Conservation (phyloP, 2,888 invertebrate genomes). For the Spicauda simplicius region DNA sequence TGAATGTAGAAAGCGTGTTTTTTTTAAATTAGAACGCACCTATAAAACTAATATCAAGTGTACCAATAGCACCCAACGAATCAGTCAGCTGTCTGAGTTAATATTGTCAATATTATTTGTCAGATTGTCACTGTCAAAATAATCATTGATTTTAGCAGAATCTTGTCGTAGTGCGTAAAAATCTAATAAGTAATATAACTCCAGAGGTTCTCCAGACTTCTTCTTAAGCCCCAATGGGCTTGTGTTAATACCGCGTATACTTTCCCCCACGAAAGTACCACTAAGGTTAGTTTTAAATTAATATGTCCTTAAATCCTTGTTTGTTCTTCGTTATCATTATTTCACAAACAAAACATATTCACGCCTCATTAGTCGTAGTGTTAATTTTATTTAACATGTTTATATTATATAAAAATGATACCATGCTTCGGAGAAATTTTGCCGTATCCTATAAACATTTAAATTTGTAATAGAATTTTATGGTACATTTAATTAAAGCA, state of each 20-base stretch:
- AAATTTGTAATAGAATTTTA: too few relatives aligned
- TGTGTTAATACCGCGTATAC: background rate
- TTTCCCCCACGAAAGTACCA: background rate
- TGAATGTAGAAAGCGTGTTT: too few relatives aligned
- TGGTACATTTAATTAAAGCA: too few relatives aligned
- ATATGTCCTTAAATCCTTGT: conserved; percentile 55
- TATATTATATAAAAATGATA: background rate
- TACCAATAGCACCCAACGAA: background rate
- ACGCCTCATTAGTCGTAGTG: conserved; percentile 46
- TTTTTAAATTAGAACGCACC: background rate
- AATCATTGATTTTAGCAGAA: conserved; percentile 40
- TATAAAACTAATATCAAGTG: background rate
- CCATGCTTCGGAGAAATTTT: background rate
- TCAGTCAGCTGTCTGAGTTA: background rate
- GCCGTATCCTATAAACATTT: background rate
- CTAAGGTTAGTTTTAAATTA: conserved; percentile 54
- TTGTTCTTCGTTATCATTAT: conserved; percentile 56
- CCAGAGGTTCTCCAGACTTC: background rate
- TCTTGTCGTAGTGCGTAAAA: conserved; percentile 42
- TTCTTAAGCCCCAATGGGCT: conserved; percentile 22
- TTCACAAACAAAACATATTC: conserved; percentile 67
- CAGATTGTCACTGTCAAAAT: conserved; percentile 17
- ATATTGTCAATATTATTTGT: conserved; percentile 35
- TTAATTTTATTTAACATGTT: background rate
- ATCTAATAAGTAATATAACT: conserved; percentile 32